Evolutionary conservation across 2,797 vertebrate genomes (phyloP), one percentile per base, ranked within the genome.

Genomic region (Selene dorsalis): DNA sequence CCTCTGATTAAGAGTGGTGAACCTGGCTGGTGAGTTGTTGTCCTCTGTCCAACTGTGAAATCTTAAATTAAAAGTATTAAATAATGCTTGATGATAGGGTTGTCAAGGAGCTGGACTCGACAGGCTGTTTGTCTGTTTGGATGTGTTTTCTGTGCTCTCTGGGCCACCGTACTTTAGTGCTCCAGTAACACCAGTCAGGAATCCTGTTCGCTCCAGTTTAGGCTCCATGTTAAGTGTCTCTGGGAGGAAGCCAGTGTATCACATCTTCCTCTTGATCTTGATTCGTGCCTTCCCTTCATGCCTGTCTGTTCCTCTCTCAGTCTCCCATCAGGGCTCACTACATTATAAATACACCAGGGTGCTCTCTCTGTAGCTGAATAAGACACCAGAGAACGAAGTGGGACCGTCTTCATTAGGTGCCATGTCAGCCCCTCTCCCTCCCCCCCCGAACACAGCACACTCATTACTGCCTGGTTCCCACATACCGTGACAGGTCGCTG

Each of bases 331-430:
- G 38, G 26, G 9, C 69, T 66, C 22, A 0, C 53, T 35, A 6
- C 58, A 76, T 79, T 70, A 87, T 83, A 70, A 59, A 84, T 73
- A 72, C n/a, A 69, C 35, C 50, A 4, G 8, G 17, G 20, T 22
- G 55, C 43, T 73, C 50, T 73, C 50, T 38, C 30, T 63, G 78
- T 35, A 28, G 77, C 32, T n/a, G 28, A 20, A 26, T 58, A 3
- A 60, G 47, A 70, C 75, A 65, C 75, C 69, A 39, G 24, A 61
- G 41, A 67, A 28, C 8, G 0, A 50, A 77, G 69, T 57, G 77
- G 50, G 4, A 2, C 47, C 10, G 47, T 45, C 57, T 82, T 75
- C 48, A 70, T 64, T 20, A 74, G 64, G 52, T 2, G 59, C 69
- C 45, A 63, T 66, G 62, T 67, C 50, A 24, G 39, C 50, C 30